These are phyloP conservation scores for Zaprionus ornatus DNA, from an alignment of 1,140 invertebrate species.

Conservation along the genomic window DNA sequence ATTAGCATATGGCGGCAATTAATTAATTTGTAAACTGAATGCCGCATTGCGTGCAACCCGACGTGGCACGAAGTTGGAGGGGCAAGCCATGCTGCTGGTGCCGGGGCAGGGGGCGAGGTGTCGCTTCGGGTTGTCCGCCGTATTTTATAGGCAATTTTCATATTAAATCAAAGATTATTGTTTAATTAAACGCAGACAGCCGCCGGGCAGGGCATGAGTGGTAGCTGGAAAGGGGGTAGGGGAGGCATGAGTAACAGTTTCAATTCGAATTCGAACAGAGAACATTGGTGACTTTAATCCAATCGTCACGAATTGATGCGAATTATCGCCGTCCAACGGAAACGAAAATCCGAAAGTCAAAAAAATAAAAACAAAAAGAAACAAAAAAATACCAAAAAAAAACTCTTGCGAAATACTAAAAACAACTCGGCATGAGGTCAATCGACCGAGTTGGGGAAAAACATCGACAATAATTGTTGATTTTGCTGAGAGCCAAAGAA, in stretches of 20 bases:
- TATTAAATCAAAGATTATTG: conserved; percentile 72
- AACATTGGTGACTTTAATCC: not conserved
- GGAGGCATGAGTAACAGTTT: not conserved
- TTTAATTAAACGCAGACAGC: conserved; percentile 60
- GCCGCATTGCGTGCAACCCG: conserved; percentile 17
- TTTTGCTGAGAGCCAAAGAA: not conserved
- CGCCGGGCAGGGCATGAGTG: not conserved
- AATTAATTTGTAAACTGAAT: conserved; percentile 69
- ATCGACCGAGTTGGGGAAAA: conserved; percentile 3
- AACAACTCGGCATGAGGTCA: conserved; percentile 3
- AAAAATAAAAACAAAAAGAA: not conserved
- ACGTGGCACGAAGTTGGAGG: not conserved
- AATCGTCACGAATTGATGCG: not conserved
- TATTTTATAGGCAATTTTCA: conserved; percentile 56
- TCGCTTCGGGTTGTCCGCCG: not conserved
- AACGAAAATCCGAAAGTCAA: not conserved
- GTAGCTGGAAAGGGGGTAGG: not conserved
- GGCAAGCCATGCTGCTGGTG: not conserved
- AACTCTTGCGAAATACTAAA: not conserved
- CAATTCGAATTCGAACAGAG: not conserved
- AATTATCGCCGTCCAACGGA: not conserved
- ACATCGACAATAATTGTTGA: not conserved
- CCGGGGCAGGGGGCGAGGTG: not conserved
- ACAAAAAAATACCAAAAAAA: not conserved
- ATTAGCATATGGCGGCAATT: conserved; percentile 76